A percentile compares a stretch with the other conserved stretches of the same genome.
These are phyloP conservation scores for Thamnophis sirtalis DNA, from an alignment of 2,113 vertebrate genomes.

Conservation along the genomic window DNA sequence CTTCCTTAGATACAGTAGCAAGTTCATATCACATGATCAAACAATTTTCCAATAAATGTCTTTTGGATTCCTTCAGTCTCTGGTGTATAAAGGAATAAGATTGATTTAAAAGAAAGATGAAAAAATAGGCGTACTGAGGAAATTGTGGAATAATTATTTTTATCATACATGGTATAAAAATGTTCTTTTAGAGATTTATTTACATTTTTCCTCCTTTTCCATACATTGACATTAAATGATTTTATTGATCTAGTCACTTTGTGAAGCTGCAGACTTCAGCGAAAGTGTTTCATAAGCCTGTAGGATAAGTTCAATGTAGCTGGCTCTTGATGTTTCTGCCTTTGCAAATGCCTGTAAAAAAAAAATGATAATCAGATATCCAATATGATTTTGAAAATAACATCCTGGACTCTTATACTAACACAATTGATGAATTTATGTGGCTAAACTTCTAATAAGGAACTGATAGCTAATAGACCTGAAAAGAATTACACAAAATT, in stretches of 20 bases:
- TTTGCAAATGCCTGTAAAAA: slow-evolving; percentile 79
- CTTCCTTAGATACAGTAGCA: neutral
- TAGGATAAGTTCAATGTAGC: slow-evolving; percentile 85
- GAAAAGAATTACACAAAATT: neutral
- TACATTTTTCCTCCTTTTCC: neutral
- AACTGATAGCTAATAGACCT: neutral
- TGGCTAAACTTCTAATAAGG: neutral
- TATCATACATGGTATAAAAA: neutral
- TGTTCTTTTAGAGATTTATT: neutral
- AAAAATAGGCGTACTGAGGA: neutral
- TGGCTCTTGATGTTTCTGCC: slow-evolving; percentile 81
- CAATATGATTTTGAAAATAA: neutral
- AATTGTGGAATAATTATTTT: neutral
- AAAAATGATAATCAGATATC: neutral
- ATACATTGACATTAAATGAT: neutral
- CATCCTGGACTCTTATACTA: neutral
- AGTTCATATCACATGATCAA: neutral
- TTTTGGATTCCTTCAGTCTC: neutral
- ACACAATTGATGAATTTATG: neutral
- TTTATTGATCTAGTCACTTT: slow-evolving; percentile 37
- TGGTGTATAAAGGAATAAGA: neutral
- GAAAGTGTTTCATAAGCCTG: slow-evolving; percentile 77
- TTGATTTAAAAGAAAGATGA: neutral
- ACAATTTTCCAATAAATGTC: slow-evolving; percentile 12
- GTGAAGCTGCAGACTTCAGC: slow-evolving; percentile 64